phyloP scores from a whole-genome alignment of 2,113 vertebrate species.

The Globicephala melas region DNA sequence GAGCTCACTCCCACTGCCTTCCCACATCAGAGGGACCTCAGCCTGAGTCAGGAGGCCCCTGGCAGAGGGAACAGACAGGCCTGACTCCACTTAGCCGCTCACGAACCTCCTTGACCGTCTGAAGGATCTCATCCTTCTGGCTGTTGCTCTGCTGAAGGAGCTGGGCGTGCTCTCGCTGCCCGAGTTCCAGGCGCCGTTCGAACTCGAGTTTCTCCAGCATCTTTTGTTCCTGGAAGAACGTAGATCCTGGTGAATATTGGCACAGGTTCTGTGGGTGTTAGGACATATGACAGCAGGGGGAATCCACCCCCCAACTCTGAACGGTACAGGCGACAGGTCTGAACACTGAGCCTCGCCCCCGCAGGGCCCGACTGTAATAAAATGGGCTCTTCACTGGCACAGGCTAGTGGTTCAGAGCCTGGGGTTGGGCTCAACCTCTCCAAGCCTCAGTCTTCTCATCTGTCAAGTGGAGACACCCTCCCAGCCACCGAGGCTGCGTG shows the following conservation, averaged over 20 bases:
- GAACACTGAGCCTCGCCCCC: neutral
- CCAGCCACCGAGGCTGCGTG: neutral
- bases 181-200: constrained; percentile 87
- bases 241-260: neutral
- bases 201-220: constrained; percentile 92
- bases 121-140: constrained; percentile 90
- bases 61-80: neutral
- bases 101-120: constrained; percentile 90
- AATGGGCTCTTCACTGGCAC: neutral
- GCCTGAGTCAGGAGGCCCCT: neutral
- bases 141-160: constrained; percentile 86
- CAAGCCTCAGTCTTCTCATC: neutral
- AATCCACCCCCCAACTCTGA: neutral
- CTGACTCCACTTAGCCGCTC: rapidly evolving
- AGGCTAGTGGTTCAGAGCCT: neutral
- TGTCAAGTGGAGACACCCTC: neutral
- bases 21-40: neutral
- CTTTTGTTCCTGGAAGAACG: constrained; percentile 87
- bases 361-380: neutral
- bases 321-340: neutral
- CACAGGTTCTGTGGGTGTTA: neutral
- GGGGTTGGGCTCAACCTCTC: neutral
- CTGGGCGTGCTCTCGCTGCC: constrained; percentile 89
- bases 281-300: rapidly evolving
- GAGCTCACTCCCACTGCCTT: neutral